These are phyloP conservation scores for Dasypogon diadema DNA, from an alignment of 2,888 invertebrate species.

Conservation along the genomic window DNA sequence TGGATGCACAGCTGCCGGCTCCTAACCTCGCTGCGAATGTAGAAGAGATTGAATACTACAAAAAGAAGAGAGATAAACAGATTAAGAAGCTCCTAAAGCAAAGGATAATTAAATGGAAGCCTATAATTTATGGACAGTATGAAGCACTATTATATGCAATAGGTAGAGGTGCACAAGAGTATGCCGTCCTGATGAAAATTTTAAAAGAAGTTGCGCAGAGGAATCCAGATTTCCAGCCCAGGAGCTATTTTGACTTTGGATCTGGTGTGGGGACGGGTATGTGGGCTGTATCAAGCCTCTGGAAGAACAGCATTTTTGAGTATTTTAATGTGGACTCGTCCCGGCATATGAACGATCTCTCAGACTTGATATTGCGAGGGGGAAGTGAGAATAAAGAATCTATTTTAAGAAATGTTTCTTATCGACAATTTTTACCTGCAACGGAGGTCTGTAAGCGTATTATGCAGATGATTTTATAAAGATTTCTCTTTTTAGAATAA, in stretches of 20 bases:
- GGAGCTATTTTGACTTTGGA: slow-evolving; percentile 88
- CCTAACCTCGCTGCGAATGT: slow-evolving; percentile 59
- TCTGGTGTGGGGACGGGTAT: slow-evolving; percentile 89
- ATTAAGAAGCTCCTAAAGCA: slow-evolving; percentile 73
- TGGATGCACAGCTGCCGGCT: slow-evolving; percentile 61
- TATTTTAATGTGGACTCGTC: slow-evolving; percentile 89
- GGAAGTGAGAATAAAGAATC: slow-evolving; percentile 75
- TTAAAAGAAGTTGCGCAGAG: slow-evolving; percentile 79
- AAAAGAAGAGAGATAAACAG: slow-evolving; percentile 71
- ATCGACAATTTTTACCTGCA: slow-evolving; percentile 86
- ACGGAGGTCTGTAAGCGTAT: slow-evolving; percentile 58
- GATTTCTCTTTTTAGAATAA: slow-evolving; percentile 68
- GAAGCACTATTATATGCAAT: slow-evolving; percentile 79
- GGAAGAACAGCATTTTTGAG: slow-evolving; percentile 81
- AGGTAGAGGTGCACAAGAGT: slow-evolving; percentile 79
- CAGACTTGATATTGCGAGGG: slow-evolving; percentile 77
- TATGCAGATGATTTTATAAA: not conserved
- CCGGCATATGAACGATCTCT: slow-evolving; percentile 83
- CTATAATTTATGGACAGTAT: slow-evolving; percentile 76
- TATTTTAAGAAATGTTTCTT: slow-evolving; percentile 75
- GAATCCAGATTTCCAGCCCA: slow-evolving; percentile 78
- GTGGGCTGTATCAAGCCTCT: slow-evolving; percentile 84
- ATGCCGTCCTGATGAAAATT: slow-evolving; percentile 77
- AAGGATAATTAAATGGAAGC: slow-evolving; percentile 80
- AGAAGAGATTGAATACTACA: slow-evolving; percentile 65